phyloP scores from a whole-genome alignment of 1,140 invertebrate genomes.

The Lepidostoma basale region DNA sequence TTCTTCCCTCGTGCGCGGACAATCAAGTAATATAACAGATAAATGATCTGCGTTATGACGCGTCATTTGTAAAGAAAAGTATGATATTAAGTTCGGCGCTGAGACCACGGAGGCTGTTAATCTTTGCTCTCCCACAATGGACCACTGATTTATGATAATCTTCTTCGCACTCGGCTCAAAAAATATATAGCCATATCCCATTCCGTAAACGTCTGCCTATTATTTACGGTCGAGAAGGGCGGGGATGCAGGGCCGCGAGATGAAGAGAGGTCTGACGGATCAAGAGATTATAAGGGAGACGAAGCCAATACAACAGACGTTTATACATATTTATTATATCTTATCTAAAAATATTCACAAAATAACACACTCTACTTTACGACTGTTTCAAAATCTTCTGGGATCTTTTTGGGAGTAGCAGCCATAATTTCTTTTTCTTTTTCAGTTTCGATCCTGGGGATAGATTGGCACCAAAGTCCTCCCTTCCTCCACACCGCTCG shows the following conservation, averaged over 20 bases:
- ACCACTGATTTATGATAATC: constrained; percentile 31
- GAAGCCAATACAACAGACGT: not conserved
- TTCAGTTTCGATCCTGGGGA: no score
- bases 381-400: no score
- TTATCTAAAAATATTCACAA: no score
- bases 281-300: not conserved
- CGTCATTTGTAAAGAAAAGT: constrained; percentile 23
- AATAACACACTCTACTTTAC: no score
- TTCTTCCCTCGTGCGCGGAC: no score
- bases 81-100: constrained; percentile 23
- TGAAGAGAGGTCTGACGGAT: constrained; percentile 9
- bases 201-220: constrained; percentile 18
- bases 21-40: constrained; percentile 15
- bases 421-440: no score
- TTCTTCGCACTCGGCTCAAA: constrained; percentile 26
- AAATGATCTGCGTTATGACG: constrained; percentile 14
- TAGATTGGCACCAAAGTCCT: no score
- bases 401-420: no score
- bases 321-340: no score
- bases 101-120: constrained; percentile 22
- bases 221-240: constrained; percentile 12
- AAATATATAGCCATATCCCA: constrained; percentile 32
- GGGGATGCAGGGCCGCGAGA: not conserved
- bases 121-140: constrained; percentile 29
- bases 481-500: no score